Evolutionary conservation across 2,113 vertebrate species (phyloP), one percentile per base, ranked within the genome.

Genomic region (Callopanchax toddi): DNA sequence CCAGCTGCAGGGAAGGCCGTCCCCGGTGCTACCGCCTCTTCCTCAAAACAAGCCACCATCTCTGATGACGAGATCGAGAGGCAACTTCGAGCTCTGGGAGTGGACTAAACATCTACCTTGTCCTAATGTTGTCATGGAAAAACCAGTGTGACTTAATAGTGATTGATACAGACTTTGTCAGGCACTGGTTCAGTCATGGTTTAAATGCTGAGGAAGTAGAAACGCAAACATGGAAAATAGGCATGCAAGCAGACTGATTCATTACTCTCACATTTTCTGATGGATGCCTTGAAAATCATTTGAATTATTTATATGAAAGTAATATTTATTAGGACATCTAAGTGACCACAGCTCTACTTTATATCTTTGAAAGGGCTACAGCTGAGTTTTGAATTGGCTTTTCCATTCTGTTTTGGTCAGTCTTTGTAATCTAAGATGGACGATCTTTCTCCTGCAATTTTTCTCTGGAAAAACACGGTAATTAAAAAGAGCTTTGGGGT

Each of bases 41-140:
- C 95, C 44, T 32, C 29, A 6, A 95, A 94, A 79, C 57, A 88
- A 34, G 42, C 90, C 72, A 93, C 93, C 20, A 96, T 99, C 76
- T 96, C 97, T 0, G 97, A 99, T 60, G 97, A 98, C 52, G 97
- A 99, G 88, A 99, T 99, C 36, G 97, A 99, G 88, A 91, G 95
- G 64, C 97, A 99, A 81, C 96, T 99, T 59, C 93, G 95, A 87
- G 97, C 97, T 29, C 82, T 99, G 82, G 97, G 95, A 73, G 95
- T 99, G 71, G 95, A 98, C 91, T 99, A 95, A 90, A 43, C 3
- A 45, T 53, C 58, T 4, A 10, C 52, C 10, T 42, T 0, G 18
- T 60, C 3, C 74, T 71, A 45, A 52, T 75, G 66, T 61, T 63
- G 49, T 36, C 67, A 20, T 67, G 36, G 1, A 6, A n/a, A 44